Base-by-base conservation (phyloP, 2,888 invertebrate species). In the Eristalis tenax region DNA sequence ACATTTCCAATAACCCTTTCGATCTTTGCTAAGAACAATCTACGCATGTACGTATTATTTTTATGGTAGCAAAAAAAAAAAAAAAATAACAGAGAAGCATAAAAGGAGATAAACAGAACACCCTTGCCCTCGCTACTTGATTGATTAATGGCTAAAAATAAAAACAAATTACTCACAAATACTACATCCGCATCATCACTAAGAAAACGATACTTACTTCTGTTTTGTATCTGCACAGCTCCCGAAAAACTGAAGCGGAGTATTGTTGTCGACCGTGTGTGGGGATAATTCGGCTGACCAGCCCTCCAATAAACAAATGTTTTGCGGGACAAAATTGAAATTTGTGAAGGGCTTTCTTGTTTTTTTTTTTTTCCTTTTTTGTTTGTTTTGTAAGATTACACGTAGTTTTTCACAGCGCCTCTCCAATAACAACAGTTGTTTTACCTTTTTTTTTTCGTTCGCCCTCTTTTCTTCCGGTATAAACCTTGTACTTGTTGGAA, bases 341-440 rank as follows among this genome's bases (percentile, higher is more conserved):
- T 64, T 76, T n/a, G 11, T 50, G 35, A 76, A 61, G 59, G 59
- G 70, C 78, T 70, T 61, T 50, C n/a, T 38, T 15, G 43, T n/a
- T 59, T 75, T 15, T 76, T 15, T 71, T 38, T 8, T n/a, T n/a
- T 56, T 56, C 4, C n/a, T 28, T 26, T 69, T 35, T 69, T 59
- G 10, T 50, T 69, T 78, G 68, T 69, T 75, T 32, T 56, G 66
- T 71, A 76, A 66, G 71, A 68, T n/a, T 38, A 80, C 26, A 75
- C 23, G 50, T 59, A 61, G 61, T 4, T 68, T 66, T 61, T 22
- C 4, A 64, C 66, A 79, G 78, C 70, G 74, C 63, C 82, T 70
- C 59, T 40, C 78, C 78, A 78, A 74, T 78, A 78, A 86, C 82
- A 86, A 86, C 86, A 75, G 86, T 86, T 86, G 82, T 82, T 84